Percentiles rank a stretch among this genome's conserved stretches.
Evolutionary conservation across 2,113 vertebrate genomes (phyloP).

Genomic region (Leiothrix lutea): DNA sequence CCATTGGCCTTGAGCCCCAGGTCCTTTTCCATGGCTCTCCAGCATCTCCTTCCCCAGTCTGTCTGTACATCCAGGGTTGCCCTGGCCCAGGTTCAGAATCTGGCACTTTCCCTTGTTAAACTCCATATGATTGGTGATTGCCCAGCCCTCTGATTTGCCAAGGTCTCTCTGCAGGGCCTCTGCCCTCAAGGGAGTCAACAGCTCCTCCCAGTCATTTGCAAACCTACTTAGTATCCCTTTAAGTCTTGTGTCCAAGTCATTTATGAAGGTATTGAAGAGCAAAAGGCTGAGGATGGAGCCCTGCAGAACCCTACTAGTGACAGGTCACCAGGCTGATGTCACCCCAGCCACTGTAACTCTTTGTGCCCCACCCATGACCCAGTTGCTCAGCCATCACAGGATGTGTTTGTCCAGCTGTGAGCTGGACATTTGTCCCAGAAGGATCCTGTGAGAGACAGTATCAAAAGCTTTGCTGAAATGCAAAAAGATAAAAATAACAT

Average conservation of each 20-base stretch:
- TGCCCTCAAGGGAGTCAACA: not conserved
- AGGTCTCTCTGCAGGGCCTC: not conserved
- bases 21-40: accelerated
- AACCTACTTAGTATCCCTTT: not conserved
- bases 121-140: not conserved
- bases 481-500: not conserved
- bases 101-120: accelerated
- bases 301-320: not conserved
- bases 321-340: not conserved
- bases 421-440: not conserved
- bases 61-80: accelerated
- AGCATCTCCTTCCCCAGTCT: not conserved
- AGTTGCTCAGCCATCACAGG: not conserved
- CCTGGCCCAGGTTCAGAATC: not conserved
- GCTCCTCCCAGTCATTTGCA: not conserved
- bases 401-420: not conserved
- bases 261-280: not conserved
- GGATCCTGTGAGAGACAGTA: not conserved
- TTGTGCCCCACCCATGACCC: not conserved
- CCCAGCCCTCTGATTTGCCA: not conserved
- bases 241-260: not conserved
- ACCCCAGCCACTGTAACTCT: not conserved
- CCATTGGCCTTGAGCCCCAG: accelerated
- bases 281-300: not conserved
- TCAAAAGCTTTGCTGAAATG: not conserved